Base-by-base conservation (phyloP, 2,888 invertebrate genomes). In the Notodonta dromedarius region DNA sequence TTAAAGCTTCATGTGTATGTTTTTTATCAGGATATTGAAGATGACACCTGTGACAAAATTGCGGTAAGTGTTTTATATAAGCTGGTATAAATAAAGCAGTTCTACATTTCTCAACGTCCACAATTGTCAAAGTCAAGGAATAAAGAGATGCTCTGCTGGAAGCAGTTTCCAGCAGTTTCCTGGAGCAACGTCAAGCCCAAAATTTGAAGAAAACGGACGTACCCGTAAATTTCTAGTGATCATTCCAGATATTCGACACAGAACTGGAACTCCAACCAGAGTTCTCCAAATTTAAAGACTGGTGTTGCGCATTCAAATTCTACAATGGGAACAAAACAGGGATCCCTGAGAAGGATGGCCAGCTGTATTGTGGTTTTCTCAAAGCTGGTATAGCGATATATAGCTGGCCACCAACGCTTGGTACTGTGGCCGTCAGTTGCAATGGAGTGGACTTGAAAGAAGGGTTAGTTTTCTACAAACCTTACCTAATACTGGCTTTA, bases 261-360 rank as follows among this genome's bases (percentile, higher is more conserved):
- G 97, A 97, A 83, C 79, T 97, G 64, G 97, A 97, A 84, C 80
- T 85, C 50, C 96, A 96, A 76, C 89, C 95, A 0, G 95, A 96
- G 74, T 97, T 96, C 78, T 85, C 91, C 1, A 94, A 94, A 57
- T 95, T 97, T 59, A 94, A 94, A 70, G 97, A 97, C 77, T 95
- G 95, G 91, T 93, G 97, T 53, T 88, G 94, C 50, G 93, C 94
- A 0, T 92, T 96, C 32, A 94, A 95, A 59, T 83, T 97, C 59
- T 95, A 95, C 72, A 96, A 94, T 73, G 95, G 94, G 32, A 95
- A 95, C 50, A 89, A 89, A 65, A 82, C 85, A 9, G 87, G 86
- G 0, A 87, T 88, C 55, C 90, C 90, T 14, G 89, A 93, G 61
- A 82, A 86, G 48, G 94, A 94, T 65, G 87, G 89, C 3, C 87